These are phyloP conservation scores for Lutjanus erythropterus DNA, from an alignment of 2,113 vertebrate genomes.

Conservation along the genomic window DNA sequence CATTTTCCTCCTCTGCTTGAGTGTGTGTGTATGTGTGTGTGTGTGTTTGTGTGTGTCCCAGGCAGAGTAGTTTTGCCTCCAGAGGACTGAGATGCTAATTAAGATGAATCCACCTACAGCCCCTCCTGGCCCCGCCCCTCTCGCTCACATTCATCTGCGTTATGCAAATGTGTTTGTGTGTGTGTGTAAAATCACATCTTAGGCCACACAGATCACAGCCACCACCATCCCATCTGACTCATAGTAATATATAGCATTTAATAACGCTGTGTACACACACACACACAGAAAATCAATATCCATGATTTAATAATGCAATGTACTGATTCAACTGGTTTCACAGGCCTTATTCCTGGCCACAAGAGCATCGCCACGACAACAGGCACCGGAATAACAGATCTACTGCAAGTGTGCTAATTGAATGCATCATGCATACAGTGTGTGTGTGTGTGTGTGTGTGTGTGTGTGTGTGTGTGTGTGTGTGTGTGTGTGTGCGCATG, in stretches of 20 bases:
- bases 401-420: constrained; percentile 72
- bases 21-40: constrained; percentile 29
- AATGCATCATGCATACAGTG: constrained; percentile 57
- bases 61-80: constrained; percentile 89
- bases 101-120: constrained; percentile 97
- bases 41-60: constrained; percentile 70
- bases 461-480: constrained; percentile 11
- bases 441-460: constrained; percentile 19
- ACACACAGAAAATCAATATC: constrained; percentile 91
- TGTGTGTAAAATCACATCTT: constrained; percentile 74
- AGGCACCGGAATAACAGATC: constrained; percentile 70
- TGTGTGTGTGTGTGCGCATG: neutral
- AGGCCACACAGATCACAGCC: constrained; percentile 93
- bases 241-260: constrained; percentile 99
- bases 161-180: constrained; percentile 93
- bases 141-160: constrained; percentile 94
- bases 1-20: no score
- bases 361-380: constrained; percentile 65
- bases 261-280: constrained; percentile 87
- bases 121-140: constrained; percentile 86
- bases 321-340: constrained; percentile 90
- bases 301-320: constrained; percentile 98
- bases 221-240: constrained; percentile 91
- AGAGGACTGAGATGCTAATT: constrained; percentile 97
- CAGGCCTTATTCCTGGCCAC: constrained; percentile 59